Evolutionary conservation across 2,888 invertebrate species (phyloP), one percentile per base, ranked within the genome.

Genomic region (Rotaria socialis): DNA sequence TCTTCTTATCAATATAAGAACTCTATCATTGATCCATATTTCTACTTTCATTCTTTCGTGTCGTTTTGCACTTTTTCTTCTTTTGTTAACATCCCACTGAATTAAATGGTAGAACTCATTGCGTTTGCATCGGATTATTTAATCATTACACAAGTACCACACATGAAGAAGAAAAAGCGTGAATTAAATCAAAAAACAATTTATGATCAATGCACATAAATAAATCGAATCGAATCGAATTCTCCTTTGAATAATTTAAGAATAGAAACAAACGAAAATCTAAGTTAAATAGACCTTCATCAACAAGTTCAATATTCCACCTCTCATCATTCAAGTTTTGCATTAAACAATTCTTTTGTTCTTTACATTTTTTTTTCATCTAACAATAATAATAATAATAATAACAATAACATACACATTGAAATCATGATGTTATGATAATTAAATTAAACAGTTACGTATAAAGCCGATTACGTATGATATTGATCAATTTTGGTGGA

Each of bases 151-250:
- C 24, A 67, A 35, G 35, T 67, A 67, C 19, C 35, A 67, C 67
- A 41, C 67, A 67, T 67, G 27, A 35, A 35, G 35, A 35, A 2
- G 35, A 35, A 67, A 67, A 55, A 67, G 67, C 67, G 67, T 67
- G 67, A 67, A 67, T 67, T 67, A 67, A 67, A 67, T 67, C 35
- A 67, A 35, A 67, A 67, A 67, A 67, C 41, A 19, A 67, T 67
- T 35, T 67, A 67, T 35, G 67, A 67, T 19, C 67, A 67, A 19
- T 67, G 11, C 2, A 67, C 16, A 67, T 35, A 35, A 35, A 35
- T 67, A 6, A 67, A 67, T 27, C 19, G 67, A 67, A 67, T 27
- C 19, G 67, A 67, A 67, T 67, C 14, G 35, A 67, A 19, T 35
- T 35, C 56, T 56, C 56, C 8, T 41, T 67, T 35, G 67, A 67